Evolutionary conservation across 2,888 invertebrate genomes (phyloP).

Genomic region (Spisula solida): DNA sequence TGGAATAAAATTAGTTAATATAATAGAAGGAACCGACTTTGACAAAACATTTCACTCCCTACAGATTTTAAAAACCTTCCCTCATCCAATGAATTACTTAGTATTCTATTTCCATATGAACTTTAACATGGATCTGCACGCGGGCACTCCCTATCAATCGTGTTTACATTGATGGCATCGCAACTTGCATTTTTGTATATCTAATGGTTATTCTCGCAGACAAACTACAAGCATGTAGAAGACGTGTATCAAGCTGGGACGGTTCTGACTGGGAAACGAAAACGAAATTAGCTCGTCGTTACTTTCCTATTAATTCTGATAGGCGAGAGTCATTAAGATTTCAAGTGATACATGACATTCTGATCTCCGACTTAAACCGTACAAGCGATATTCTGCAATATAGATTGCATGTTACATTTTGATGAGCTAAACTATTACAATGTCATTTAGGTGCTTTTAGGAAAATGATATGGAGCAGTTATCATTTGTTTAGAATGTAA

Average conservation of each 20-base stretch:
- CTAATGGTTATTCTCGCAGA: not conserved
- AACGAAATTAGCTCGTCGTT: conserved; percentile 38
- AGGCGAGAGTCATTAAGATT: conserved; percentile 32
- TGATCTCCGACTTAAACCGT: conserved; percentile 12
- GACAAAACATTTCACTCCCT: no score
- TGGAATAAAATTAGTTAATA: no score
- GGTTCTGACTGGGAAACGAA: conserved; percentile 3
- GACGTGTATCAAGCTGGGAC: not conserved
- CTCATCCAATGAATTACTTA: no score
- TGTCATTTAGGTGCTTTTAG: conserved; percentile 22
- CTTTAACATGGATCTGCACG: not conserved
- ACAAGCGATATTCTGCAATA: not conserved
- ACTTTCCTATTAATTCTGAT: conserved; percentile 42
- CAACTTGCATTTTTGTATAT: conserved; percentile 4
- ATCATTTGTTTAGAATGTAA: conserved; percentile 17
- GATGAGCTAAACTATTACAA: conserved; percentile 25
- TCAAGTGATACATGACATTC: conserved; percentile 23
- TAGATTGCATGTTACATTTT: not conserved
- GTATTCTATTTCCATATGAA: no score
- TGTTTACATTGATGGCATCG: not conserved
- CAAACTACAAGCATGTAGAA: conserved; percentile 1
- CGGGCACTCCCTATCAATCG: not conserved
- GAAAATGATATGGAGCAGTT: not conserved
- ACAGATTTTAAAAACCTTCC: no score
- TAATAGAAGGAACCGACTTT: no score